A percentile compares a stretch with the other conserved stretches of the same genome.
These are phyloP conservation scores for Sarcophaga subvicina DNA, from an alignment of 2,888 invertebrate species.

Conservation along the genomic window DNA sequence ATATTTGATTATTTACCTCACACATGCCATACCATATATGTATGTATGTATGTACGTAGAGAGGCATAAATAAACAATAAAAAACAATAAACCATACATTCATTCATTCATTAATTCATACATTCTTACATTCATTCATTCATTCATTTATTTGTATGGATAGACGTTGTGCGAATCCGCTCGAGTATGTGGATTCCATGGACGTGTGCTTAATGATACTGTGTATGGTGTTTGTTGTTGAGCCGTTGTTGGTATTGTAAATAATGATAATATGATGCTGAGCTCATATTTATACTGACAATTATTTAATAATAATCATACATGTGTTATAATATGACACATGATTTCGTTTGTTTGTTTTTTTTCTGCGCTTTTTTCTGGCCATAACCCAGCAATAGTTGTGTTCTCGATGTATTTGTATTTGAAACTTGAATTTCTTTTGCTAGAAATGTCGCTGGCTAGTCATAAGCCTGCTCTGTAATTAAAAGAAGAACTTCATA, in stretches of 20 bases:
- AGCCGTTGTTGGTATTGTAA: conserved; percentile 26
- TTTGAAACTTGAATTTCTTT: too few species aligned
- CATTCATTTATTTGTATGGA: not conserved
- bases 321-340: conserved; percentile 62
- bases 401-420: not conserved
- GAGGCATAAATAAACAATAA: conserved; percentile 25
- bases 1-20: conserved; percentile 34
- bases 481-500: too few species aligned
- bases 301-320: conserved; percentile 67
- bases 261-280: conserved; percentile 27
- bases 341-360: conserved; percentile 54
- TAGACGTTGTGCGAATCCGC: not conserved
- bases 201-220: not conserved
- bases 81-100: conserved; percentile 44
- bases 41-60: not conserved
- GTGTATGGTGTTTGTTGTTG: not conserved
- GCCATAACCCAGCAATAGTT: conserved; percentile 18
- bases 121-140: not conserved
- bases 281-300: conserved; percentile 65
- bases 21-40: not conserved
- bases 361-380: not conserved
- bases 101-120: not conserved
- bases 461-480: too few species aligned
- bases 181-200: not conserved
- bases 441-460: too few species aligned